Evolutionary conservation across 2,797 vertebrate genomes (phyloP), one percentile per base, ranked within the genome.

Genomic region (Falco naumanni): DNA sequence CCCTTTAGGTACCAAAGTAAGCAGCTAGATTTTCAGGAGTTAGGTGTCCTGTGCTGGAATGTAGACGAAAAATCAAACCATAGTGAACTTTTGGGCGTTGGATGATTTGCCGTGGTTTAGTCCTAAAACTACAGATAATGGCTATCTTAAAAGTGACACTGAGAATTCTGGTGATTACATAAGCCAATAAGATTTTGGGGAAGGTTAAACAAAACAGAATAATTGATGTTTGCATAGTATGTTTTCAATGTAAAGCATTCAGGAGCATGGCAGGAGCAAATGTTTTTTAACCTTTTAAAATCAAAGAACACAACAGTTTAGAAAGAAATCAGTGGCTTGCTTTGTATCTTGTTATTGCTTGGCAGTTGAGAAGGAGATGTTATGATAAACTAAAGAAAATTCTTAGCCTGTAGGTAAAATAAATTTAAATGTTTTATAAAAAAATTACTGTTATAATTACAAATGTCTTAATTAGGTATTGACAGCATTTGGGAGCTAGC

Each of bases 201-300:
- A 78, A 68, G 86, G 80, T 86, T 54, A 60, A 92, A 94, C 65
- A 80, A 85, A 93, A 80, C 34, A 63, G 54, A 33, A 16, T 71
- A 85, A 85, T 50, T 87, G 71, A 70, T 48, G 65, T 74, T 91
- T 87, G 54, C 56, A 16, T 57, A 74, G 54, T 28, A 8, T 37
- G 7, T 14, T 90, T 74, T 65, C 26, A 60, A 3, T 71, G 50
- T 47, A 75, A 89, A 64, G 51, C 57, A 31, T n/a, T 80, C 61
- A 64, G 66, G 61, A 78, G 45, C 33, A 25, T 17, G 16, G 66
- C 66, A 87, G 74, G 45, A 78, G 17, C 39, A 60, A 61, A 16
- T 33, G 45, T 6, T 8, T 82, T 95, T 95, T 89, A 91, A 63
- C 64, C 82, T 88, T 91, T 71, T 64, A 84, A 68, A 75, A 91